Evolutionary conservation across 2,113 vertebrate genomes (phyloP).

Genomic region (Dendropsophus ebraccatus): DNA sequence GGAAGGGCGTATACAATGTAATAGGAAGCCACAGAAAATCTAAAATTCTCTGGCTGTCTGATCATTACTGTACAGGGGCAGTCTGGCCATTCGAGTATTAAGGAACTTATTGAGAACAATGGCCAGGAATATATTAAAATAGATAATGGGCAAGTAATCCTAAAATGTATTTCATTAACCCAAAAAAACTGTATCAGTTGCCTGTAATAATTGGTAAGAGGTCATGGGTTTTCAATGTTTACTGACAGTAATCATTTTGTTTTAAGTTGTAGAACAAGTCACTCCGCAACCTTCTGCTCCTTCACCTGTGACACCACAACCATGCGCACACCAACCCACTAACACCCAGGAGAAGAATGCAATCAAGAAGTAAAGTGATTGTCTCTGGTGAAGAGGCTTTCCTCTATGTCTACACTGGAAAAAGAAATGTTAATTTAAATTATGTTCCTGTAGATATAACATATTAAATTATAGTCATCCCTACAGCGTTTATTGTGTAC

Average conservation of each 20-base stretch:
- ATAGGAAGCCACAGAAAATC: too few relatives aligned
- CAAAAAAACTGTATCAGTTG: background rate
- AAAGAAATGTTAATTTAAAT: background rate
- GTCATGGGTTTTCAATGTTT: background rate
- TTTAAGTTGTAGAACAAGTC: background rate
- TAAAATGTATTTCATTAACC: background rate
- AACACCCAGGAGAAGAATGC: background rate
- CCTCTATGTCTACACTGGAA: background rate
- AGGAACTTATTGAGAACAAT: too few relatives aligned
- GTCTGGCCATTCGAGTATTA: too few relatives aligned
- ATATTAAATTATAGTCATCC: background rate
- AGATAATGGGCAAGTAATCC: background rate
- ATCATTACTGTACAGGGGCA: too few relatives aligned
- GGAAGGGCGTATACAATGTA: too few relatives aligned
- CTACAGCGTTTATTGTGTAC: background rate
- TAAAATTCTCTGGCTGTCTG: too few relatives aligned
- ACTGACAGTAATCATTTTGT: background rate
- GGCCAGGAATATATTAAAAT: too few relatives aligned
- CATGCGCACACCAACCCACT: background rate
- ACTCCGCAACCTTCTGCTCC: background rate
- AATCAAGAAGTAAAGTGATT: background rate
- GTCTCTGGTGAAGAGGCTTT: background rate
- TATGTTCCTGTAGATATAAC: background rate
- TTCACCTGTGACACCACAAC: background rate
- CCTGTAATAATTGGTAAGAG: background rate